Base-by-base conservation (phyloP, 1,140 invertebrate genomes). In the Brachionus sp. region DNA sequence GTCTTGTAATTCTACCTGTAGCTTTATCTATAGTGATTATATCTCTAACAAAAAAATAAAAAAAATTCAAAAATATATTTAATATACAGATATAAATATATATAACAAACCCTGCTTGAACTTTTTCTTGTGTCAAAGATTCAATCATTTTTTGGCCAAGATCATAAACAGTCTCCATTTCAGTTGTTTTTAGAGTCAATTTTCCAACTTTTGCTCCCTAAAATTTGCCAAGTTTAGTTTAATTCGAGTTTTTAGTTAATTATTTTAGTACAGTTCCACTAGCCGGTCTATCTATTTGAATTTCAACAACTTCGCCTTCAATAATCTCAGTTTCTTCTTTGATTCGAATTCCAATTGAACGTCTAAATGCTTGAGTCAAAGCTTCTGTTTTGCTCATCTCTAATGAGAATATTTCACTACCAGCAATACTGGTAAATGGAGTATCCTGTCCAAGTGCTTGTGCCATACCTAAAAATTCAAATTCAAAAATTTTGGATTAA, bases 361-460 rank as follows among this genome's bases (percentile, higher is more conserved):
- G 98, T 84, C 97, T 91, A 83, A 99, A 95, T 0, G 97, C 94
- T 89, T 99, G 97, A 7, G 95, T 98, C 0, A 99, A 88, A 6
- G 96, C 96, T 90, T 99, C 98, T 0, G 97, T 98, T 90, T 99
- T 99, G 87, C 95, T 95, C 95, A 99, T 98, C 90, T 99, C 97
- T 83, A 99, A 88, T 0, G 96, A 98, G 88, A 96, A 99, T 82
- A 99, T 97, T 90, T 99, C 97, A 25, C 95, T 98, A 13, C 95
- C 97, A 84, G 95, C 94, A 92, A 99, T 98, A 78, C 95, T 95
- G 1, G 96, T 98, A 87, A 99, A 99, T 0, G 98, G 97, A 7
- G 97, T 98, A 87, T 98, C 96, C 19, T 92, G 90, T 2, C 97
- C 96, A 7, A 99, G 88, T 1, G 96, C 94, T 87, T 98, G 95